Evolutionary conservation across 1,140 invertebrate species (phyloP), one percentile per base, ranked within the genome.

Genomic region (Drosophila arawakana): DNA sequence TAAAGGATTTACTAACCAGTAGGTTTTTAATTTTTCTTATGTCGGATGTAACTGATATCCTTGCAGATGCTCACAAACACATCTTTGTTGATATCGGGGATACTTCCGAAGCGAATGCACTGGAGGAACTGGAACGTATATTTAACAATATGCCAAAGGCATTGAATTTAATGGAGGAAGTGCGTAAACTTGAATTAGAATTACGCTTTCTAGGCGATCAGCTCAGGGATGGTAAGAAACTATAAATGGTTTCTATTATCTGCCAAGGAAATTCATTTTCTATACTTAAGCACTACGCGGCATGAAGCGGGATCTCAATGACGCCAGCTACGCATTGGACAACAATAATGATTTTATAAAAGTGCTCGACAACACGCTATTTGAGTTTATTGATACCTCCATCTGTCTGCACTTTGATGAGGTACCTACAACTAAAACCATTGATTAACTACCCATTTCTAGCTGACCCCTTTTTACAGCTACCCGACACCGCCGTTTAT

Each of bases 91-190:
- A 68, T 94, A 95, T 84, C 92, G 96, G 73, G 94, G 94, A 95
- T 78, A 94, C 95, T 73, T 96, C 96, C 1, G 95, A 95, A 80
- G 96, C 96, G 2, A 94, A 95, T 37, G 95, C 96, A 0, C 92
- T 97, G 47, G 94, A 94, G 13, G 95, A 96, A 82, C 91, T 97
- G 30, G 95, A 95, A 69, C 94, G 94, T 9, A 95, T 97, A 81
- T 95, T 96, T 4, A 89, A 93, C 21, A 95, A 95, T 57, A 92
- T 97, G 71, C 94, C 94, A 25, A 91, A 93, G 11, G 95, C 97
- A 52, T 93, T 94, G 68, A 79, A 90, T 2, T 94, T 96, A 76
- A 93, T 97, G 54, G 92, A 91, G n/a, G 86, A 93, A 63, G 95
- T 97, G 92, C 94, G 95, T 46, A 92, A 91, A 7, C 92, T 95